These are phyloP conservation scores for Cheilosia urbana DNA, from an alignment of 2,888 invertebrate genomes.

Conservation along the genomic window DNA sequence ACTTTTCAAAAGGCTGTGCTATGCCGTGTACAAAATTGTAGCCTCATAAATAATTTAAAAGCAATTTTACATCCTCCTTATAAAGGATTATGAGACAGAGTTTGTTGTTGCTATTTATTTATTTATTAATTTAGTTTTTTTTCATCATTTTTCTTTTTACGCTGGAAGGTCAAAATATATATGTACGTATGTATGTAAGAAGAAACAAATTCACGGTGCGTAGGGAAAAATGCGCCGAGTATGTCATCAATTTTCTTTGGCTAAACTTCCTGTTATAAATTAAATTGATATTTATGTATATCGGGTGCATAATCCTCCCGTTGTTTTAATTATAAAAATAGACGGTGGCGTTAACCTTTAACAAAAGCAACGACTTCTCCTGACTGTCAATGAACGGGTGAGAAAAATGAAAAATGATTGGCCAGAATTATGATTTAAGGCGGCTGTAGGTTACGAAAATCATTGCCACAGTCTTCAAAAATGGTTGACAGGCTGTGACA, in stretches of 20 bases:
- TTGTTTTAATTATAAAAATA: constrained; percentile 36
- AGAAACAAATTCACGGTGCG: constrained; percentile 32
- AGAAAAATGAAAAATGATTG: constrained; percentile 60
- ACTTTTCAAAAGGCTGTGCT: constrained; percentile 25
- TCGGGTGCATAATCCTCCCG: constrained; percentile 66
- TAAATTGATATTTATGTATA: constrained; percentile 66
- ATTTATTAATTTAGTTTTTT: no score
- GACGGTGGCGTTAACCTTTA: neutral
- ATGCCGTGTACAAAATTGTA: neutral
- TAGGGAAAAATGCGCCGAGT: constrained; percentile 32
- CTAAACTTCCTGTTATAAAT: constrained; percentile 65
- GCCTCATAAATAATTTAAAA: constrained; percentile 72
- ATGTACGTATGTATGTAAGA: neutral
- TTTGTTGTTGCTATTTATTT: neutral
- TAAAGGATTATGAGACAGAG: constrained; percentile 70
- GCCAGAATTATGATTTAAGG: constrained; percentile 39
- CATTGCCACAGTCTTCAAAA: constrained; percentile 10
- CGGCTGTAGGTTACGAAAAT: neutral
- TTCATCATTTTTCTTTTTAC: constrained; percentile 70
- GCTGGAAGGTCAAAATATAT: constrained; percentile 43
- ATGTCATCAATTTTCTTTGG: constrained; percentile 34
- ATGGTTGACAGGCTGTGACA: constrained; percentile 30
- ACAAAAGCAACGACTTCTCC: constrained; percentile 14
- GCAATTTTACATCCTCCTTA: constrained; percentile 65
- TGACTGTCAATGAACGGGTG: constrained; percentile 29